Conservation (phyloP, 2,888 invertebrate species). For the Aquatica leii region DNA sequence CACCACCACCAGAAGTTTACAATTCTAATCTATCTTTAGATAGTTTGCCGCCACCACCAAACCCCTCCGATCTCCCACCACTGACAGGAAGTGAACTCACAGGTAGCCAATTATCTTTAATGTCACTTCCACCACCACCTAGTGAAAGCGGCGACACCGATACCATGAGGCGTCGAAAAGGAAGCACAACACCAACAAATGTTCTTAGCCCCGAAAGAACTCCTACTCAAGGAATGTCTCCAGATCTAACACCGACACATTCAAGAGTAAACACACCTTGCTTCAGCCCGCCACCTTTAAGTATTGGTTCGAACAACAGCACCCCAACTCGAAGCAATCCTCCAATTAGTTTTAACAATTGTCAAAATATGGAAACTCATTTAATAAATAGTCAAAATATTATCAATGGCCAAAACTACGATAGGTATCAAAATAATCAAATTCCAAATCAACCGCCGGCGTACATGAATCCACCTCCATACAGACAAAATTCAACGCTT, state of each 20-base stretch:
- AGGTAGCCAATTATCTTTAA: slow-evolving; percentile 75
- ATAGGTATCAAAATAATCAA: slow-evolving; percentile 45
- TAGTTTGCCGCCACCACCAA: slow-evolving; percentile 81
- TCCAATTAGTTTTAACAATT: slow-evolving; percentile 53
- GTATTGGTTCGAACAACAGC: slow-evolving; percentile 55
- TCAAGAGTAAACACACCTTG: slow-evolving; percentile 56
- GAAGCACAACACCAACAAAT: slow-evolving; percentile 60
- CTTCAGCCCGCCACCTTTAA: slow-evolving; percentile 55
- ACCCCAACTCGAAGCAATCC: slow-evolving; percentile 56
- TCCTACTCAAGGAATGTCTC: slow-evolving; percentile 55
- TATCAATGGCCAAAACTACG: slow-evolving; percentile 47
- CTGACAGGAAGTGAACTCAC: slow-evolving; percentile 67
- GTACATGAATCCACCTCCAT: slow-evolving; percentile 57
- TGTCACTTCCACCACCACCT: slow-evolving; percentile 76
- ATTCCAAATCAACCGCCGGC: slow-evolving; percentile 56
- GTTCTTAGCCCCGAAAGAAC: slow-evolving; percentile 58
- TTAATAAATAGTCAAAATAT: slow-evolving; percentile 33
- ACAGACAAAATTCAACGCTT: slow-evolving; percentile 53
- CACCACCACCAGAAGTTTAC: slow-evolving; percentile 79
- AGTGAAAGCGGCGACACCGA: slow-evolving; percentile 58
- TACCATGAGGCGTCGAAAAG: slow-evolving; percentile 61
- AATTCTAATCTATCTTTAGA: slow-evolving; percentile 81
- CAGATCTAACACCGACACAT: slow-evolving; percentile 60
- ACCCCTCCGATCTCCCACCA: slow-evolving; percentile 66
- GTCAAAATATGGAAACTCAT: slow-evolving; percentile 12